phyloP scores from a whole-genome alignment of 1,140 invertebrate species.

The Drosophila nigrodunni region DNA sequence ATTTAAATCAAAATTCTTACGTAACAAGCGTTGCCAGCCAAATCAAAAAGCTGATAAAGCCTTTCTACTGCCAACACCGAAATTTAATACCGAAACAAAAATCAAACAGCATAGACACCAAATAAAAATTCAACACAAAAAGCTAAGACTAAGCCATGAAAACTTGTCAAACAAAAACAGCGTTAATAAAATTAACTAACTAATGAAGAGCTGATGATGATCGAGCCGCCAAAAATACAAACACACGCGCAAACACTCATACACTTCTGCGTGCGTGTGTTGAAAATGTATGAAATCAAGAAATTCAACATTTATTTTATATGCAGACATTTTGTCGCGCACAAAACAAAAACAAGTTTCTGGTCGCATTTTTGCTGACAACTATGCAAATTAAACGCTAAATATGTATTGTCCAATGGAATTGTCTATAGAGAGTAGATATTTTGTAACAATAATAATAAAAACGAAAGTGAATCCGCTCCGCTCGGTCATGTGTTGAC shows the following conservation, averaged over 20 bases:
- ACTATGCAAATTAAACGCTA: conserved; percentile 76
- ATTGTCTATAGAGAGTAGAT: conserved; percentile 42
- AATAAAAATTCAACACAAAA: conserved; percentile 51
- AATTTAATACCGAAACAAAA: conserved; percentile 42
- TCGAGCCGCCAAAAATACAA: conserved; percentile 42
- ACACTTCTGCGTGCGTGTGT: neutral
- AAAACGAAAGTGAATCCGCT: conserved; percentile 68
- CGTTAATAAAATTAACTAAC: conserved; percentile 78
- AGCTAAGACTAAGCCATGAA: conserved; percentile 29
- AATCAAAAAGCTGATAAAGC: conserved; percentile 28
- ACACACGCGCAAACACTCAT: neutral
- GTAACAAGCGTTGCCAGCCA: conserved; percentile 47
- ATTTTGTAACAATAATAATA: conserved; percentile 71
- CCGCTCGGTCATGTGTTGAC: conserved; percentile 47
- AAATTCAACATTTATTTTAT: conserved; percentile 67
- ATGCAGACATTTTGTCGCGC: conserved; percentile 74
- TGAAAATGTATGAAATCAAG: conserved; percentile 65
- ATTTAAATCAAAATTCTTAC: conserved; percentile 67
- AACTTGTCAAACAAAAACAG: conserved; percentile 58
- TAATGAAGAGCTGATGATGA: conserved; percentile 74
- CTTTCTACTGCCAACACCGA: conserved; percentile 55
- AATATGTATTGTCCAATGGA: conserved; percentile 51
- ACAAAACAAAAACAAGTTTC: conserved; percentile 70
- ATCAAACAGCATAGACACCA: conserved; percentile 41
- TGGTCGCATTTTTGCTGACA: conserved; percentile 57